Base-by-base conservation (phyloP, 2,113 vertebrate genomes). In the Heliornis fulica region DNA sequence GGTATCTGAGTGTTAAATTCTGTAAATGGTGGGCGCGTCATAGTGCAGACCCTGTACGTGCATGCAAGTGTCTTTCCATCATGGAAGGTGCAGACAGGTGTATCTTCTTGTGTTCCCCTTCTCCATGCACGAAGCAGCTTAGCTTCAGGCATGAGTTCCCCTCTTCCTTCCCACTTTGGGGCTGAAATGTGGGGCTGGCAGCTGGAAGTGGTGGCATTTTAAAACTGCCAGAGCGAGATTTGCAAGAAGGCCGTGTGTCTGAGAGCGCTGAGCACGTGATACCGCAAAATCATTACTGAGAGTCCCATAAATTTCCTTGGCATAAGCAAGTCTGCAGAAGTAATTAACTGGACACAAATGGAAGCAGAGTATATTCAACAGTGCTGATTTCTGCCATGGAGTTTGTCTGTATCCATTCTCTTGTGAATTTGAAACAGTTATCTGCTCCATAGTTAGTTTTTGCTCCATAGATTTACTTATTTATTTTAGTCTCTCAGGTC, bases 61-160 rank as follows among this genome's bases (percentile, higher is more conserved):
- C 3, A 13, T 26, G 0, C 8, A 9, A 17, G 26, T 31, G 7
- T 17, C 31, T 53, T 9, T 29, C 16, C 3, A 2, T 4, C 3
- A 10, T 2, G 0, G 12, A 15, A 31, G 28, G 7, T 51, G 48
- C 40, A 51, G 57, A 4, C 28, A 40, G 22, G 11, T 59, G 0
- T 71, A 1, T 53, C 38, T 4, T 46, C 13, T n/a, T 4, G 2
- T 11, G 36, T 48, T 34, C 32, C 3, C 26, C 53, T 43, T 11
- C 32, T 56, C 11, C 61, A 51, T 1, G 1, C 3, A 0, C 5
- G 2, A 1, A 21, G 10, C 28, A 38, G 57, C 60, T 76, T 29
- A 11, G 40, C 36, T 46, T 56, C 53, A 25, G 64, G 59, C 41
- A 45, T 5, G 0, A 32, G 5, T 41, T 72, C n/a, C 32, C 32